A percentile compares a stretch with the other conserved stretches of the same genome.
Evolutionary conservation across 2,797 vertebrate genomes (phyloP).

Genomic region (Xenentodon cancila): DNA sequence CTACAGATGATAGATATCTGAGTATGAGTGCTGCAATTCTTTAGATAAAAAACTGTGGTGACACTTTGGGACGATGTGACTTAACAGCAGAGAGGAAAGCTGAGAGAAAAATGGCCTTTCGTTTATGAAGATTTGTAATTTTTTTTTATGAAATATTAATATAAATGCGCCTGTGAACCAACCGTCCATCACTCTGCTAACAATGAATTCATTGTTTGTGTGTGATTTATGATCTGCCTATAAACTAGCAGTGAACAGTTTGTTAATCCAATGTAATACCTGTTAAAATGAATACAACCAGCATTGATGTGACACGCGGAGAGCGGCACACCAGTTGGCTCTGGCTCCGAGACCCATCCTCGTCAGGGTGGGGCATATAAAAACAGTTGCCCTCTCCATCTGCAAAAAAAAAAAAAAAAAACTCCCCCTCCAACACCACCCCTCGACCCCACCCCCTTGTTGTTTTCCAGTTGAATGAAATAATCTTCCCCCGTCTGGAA

Average conservation of each 20-base stretch:
- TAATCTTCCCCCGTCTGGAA: constrained; percentile 84
- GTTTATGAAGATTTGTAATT: constrained; percentile 67
- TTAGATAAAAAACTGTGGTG: constrained; percentile 46
- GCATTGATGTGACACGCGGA: constrained; percentile 51
- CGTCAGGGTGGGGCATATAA: constrained; percentile 72
- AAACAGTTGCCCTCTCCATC: constrained; percentile 81
- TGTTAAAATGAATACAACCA: constrained; percentile 68
- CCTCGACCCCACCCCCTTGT: constrained; percentile 75
- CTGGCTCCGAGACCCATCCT: constrained; percentile 60
- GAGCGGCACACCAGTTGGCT: constrained; percentile 66
- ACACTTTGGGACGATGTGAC: constrained; percentile 57
- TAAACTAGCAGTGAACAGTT: constrained; percentile 74
- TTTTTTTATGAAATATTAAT: constrained; percentile 76
- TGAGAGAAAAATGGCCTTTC: constrained; percentile 9
- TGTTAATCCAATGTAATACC: constrained; percentile 76
- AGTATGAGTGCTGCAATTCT: constrained; percentile 53
- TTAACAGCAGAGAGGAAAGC: constrained; percentile 31
- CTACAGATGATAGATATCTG: constrained; percentile 35
- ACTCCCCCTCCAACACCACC: constrained; percentile 45
- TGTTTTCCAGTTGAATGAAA: constrained; percentile 89
- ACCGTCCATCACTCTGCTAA: constrained; percentile 67
- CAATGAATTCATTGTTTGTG: constrained; percentile 72
- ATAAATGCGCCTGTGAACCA: constrained; percentile 71
- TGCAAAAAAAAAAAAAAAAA: constrained; percentile 63
- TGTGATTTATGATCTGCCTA: constrained; percentile 72